Evolutionary conservation across 2,888 invertebrate species (phyloP), one percentile per base, ranked within the genome.

Genomic region (Mythimna ferrago): DNA sequence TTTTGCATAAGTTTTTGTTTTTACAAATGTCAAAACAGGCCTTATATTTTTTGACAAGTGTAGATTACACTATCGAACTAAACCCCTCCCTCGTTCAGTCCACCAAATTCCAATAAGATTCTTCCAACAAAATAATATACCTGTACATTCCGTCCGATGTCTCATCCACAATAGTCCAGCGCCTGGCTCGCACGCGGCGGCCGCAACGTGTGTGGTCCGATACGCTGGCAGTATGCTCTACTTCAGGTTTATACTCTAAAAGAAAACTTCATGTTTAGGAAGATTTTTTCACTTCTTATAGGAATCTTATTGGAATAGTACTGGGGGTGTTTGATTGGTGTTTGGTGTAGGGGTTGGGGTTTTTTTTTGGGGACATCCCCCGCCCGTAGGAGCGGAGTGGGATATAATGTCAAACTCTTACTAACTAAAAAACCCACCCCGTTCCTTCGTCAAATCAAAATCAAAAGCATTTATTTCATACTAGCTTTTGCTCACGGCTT

Each of bases 181-280:
- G 70, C 4, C n/a, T 57, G 64, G 64, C 0, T 83, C 85, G 85
- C 83, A 74, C 76, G 84, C 80, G 82, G 88, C 85, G 87, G 76
- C 68, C 82, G 63, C 88, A 64, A 51, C 89, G 89, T 89, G 89
- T 89, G 89, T 89, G 89, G 89, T 89, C 89, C 81, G 66, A 11
- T 67, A 78, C 85, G 82, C 66, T 73, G 54, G 82, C 56, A 82
- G 65, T 71, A 78, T 89, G 87, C 89, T 88, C 89, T 76, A 86
- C 88, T 79, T 83, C 16, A 64, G 48, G 2, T 58, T 67, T 62
- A 71, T 65, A 80, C 56, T 82, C 82, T 83, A 78, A 79, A 70
- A 57, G 21, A 63, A 78, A 83, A 78, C 72, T 83, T 78, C 78
- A 73, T 73, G 73, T 80, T 78, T 71, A 68, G 74, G 44, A 57